Base-by-base conservation (phyloP, 2,888 invertebrate species). In the Eupelmus urozonus region DNA sequence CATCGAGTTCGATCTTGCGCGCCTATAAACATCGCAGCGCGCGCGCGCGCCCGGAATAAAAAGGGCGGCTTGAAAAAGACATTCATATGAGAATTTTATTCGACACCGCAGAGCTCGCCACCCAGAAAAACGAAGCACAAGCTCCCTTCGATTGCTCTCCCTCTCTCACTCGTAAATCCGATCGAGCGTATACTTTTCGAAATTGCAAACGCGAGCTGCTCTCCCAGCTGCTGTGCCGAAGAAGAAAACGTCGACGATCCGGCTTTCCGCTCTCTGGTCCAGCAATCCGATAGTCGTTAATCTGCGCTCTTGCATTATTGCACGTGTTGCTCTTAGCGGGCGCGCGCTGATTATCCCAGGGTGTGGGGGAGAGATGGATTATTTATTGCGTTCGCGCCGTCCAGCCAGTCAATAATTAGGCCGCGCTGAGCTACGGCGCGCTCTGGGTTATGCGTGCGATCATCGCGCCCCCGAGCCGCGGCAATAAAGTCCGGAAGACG, bases 271-370 rank as follows among this genome's bases (percentile, higher is more conserved):
- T 42, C 25, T 63, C 9, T 34, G 5, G 9, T 34, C 3, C 9
- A 34, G 62, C 29, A 70, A 69, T 76, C 69, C 62, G 62, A 76
- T 63, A 63, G 69, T 69, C 70, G 62, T 76, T 70, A 42, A 57
- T 65, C 51, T 25, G 65, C 0, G 1, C 9, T 5, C 16, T 7
- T 34, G 34, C 49, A 51, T 51, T 75, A 57, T 42, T 7, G 40
- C 40, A 13, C 45, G 34, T 34, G 13, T 45, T 2, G 4, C 45
- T 34, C 34, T 34, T 9, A 34, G 34, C 34, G 34, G 9, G 34
- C 3, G 34, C 9, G 45, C 9, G 2, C 45, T 62, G 65, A 74
- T 74, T 74, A 74, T 74, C 66, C 34, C 5, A 20, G 57, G 16
- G 51, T 3, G 45, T 9, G 7, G 25, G 20, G n/a, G 40, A 18